Percentiles rank a stretch among this genome's conserved stretches.
phyloP scores from a whole-genome alignment of 2,113 vertebrate species.

The Petrocephalus microphthalmus region DNA sequence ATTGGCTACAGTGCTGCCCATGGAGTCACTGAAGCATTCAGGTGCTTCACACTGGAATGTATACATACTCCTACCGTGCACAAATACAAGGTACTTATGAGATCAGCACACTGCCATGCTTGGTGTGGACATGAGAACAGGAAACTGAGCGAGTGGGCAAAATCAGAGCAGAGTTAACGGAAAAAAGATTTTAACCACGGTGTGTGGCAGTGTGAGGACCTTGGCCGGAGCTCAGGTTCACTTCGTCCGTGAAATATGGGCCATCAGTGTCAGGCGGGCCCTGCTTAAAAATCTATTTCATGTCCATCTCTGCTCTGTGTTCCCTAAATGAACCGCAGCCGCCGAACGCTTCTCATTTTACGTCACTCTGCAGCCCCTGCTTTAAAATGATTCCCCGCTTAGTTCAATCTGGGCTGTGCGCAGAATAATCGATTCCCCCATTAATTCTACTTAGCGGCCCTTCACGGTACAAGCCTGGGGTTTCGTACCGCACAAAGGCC shows the following conservation, averaged over 20 bases:
- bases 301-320: slow-evolving; percentile 34
- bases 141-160: slow-evolving; percentile 20
- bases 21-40: neutral
- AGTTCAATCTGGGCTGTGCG: slow-evolving; percentile 60
- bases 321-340: slow-evolving; percentile 43
- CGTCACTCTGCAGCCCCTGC: slow-evolving; percentile 48
- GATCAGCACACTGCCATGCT: slow-evolving; percentile 42
- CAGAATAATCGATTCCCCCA: slow-evolving; percentile 66
- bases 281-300: slow-evolving; percentile 46
- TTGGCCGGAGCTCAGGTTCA: slow-evolving; percentile 9
- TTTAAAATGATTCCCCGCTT: slow-evolving; percentile 62
- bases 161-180: slow-evolving; percentile 22
- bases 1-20: neutral
- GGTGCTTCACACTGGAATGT: slow-evolving; percentile 53
- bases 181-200: slow-evolving; percentile 35
- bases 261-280: neutral
- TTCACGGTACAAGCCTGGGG: slow-evolving; percentile 59
- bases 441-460: slow-evolving; percentile 70
- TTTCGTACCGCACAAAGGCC: slow-evolving; percentile 61
- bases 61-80: slow-evolving; percentile 62
- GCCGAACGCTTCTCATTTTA: slow-evolving; percentile 51
- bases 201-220: slow-evolving; percentile 30
- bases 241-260: neutral
- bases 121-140: slow-evolving; percentile 39
- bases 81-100: slow-evolving; percentile 59